Conservation (phyloP, 2,797 vertebrate species). For the Simalia tracyae region DNA sequence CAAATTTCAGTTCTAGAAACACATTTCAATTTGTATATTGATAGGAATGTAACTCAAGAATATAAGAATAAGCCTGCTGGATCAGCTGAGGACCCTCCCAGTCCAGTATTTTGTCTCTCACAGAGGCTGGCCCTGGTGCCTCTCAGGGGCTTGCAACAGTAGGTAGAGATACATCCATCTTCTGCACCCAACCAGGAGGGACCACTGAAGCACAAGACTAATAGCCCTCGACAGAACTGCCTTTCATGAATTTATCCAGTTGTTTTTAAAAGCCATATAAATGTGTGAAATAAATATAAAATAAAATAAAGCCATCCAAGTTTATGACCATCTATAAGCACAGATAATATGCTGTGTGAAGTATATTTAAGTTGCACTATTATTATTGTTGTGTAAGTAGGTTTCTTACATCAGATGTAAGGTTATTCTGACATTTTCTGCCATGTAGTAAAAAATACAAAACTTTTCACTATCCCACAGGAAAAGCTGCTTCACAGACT, state of each 20-base stretch:
- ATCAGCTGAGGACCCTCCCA: background rate
- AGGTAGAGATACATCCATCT: background rate
- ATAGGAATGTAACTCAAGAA: background rate
- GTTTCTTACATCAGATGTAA: background rate
- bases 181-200: background rate
- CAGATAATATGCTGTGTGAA: background rate
- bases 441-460: background rate
- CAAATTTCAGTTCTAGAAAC: background rate
- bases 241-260: background rate
- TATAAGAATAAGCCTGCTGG: background rate
- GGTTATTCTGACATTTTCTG: background rate
- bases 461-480: background rate
- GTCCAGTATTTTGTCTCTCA: background rate
- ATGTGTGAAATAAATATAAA: background rate
- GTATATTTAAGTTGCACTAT: background rate
- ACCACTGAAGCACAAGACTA: background rate
- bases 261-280: background rate
- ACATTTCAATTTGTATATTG: background rate
- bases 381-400: background rate
- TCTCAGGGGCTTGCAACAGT: background rate
- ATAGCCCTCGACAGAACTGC: background rate
- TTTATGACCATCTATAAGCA: background rate
- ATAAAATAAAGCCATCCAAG: background rate
- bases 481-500: slow-evolving; percentile 35
- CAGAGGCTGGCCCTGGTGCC: background rate